Conservation (phyloP, 2,797 vertebrate genomes). For the Setipinna tenuifilis region DNA sequence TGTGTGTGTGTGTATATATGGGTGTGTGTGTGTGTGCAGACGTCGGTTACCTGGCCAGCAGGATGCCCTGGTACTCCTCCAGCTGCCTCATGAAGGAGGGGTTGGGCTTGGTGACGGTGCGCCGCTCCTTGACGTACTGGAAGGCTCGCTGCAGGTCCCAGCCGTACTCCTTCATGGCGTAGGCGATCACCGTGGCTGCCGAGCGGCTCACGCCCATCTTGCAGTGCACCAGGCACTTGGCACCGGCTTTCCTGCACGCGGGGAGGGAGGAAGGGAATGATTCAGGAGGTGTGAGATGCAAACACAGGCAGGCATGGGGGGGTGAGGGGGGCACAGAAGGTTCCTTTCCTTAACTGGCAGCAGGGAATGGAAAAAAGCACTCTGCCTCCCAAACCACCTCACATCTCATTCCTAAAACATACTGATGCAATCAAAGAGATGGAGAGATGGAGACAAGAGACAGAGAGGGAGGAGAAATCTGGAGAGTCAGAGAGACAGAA, state of each 20-base stretch:
- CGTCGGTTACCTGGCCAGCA: constrained; percentile 87
- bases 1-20: too few species aligned
- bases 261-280: too few species aligned
- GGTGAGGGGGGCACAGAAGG: not conserved
- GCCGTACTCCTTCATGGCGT: constrained; percentile 98
- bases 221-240: constrained; percentile 97
- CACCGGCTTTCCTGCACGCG: constrained; percentile 64
- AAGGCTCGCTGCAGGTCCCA: constrained; percentile 94
- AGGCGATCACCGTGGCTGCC: constrained; percentile 95
- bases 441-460: not conserved
- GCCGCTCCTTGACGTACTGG: constrained; percentile 91
- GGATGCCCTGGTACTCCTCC: constrained; percentile 97
- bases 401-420: not conserved
- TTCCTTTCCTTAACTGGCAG: not conserved
- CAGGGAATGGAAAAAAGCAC: not conserved
- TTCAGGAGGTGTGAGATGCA: too few species aligned
- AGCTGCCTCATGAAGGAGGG: constrained; percentile 97
- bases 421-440: not conserved
- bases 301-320: too few species aligned
- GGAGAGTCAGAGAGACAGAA: not conserved
- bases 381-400: not conserved
- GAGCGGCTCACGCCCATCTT: constrained; percentile 99
- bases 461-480: not conserved
- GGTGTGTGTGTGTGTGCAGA: not conserved
- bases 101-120: constrained; percentile 93